phyloP scores from a whole-genome alignment of 2,113 vertebrate species.

The Scatophagus argus region DNA sequence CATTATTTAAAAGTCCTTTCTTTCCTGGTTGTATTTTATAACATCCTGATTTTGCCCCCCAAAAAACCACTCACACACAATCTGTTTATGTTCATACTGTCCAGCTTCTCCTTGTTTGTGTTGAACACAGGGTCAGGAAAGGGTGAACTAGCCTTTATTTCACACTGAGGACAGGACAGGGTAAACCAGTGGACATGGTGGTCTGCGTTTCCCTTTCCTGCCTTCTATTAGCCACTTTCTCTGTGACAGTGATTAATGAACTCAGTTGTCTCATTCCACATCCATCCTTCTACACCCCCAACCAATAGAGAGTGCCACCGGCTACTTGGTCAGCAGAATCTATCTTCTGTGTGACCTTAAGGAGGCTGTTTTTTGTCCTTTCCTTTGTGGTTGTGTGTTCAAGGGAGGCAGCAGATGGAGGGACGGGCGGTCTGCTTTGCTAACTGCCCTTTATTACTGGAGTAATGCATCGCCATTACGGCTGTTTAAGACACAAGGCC shows the following conservation, averaged over 20 bases:
- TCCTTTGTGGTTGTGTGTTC: slow-evolving; percentile 55
- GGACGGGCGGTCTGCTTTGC: slow-evolving; percentile 65
- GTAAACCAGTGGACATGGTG: slow-evolving; percentile 67
- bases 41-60: not conserved
- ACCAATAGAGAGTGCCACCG: slow-evolving; percentile 51
- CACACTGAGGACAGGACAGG: slow-evolving; percentile 42
- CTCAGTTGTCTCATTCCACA: slow-evolving; percentile 60
- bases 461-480: slow-evolving; percentile 76
- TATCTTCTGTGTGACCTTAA: slow-evolving; percentile 56
- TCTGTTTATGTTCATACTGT: slow-evolving; percentile 43
- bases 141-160: slow-evolving; percentile 66
- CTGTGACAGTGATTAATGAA: slow-evolving; percentile 81
- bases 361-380: slow-evolving; percentile 68
- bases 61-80: too few relatives aligned
- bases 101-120: slow-evolving; percentile 47
- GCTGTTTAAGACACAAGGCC: slow-evolving; percentile 75
- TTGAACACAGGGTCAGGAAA: slow-evolving; percentile 53
- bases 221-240: slow-evolving; percentile 58
- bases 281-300: slow-evolving; percentile 13
- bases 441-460: slow-evolving; percentile 70
- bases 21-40: not conserved
- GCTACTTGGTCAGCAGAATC: slow-evolving; percentile 74
- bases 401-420: slow-evolving; percentile 70
- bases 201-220: slow-evolving; percentile 67
- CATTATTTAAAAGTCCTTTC: not conserved